A percentile compares a stretch with the other conserved stretches of the same genome.
Conservation (phyloP, 2,113 vertebrate species). For the Rhabdomys dilectus region DNA sequence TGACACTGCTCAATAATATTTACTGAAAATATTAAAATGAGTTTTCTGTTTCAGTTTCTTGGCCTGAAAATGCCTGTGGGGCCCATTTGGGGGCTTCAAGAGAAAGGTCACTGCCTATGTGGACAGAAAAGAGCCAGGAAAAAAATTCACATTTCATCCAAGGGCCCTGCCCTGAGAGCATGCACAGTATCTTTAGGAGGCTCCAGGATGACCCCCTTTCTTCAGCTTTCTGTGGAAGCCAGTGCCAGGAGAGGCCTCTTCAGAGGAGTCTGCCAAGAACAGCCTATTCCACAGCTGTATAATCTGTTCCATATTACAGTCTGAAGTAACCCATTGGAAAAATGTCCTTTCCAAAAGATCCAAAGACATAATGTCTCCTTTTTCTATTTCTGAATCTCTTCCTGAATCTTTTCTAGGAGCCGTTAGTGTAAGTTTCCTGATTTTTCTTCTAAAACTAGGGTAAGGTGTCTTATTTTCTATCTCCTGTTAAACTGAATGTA, state of each 20-base stretch:
- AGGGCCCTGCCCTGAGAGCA: slow-evolving; percentile 16
- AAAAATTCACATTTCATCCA: slow-evolving; percentile 60
- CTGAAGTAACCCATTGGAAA: slow-evolving; percentile 52
- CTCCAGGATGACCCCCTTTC: neutral
- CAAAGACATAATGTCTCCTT: slow-evolving; percentile 16
- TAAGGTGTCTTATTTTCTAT: neutral
- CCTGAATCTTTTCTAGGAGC: neutral
- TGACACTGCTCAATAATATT: slow-evolving; percentile 45
- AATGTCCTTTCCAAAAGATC: slow-evolving; percentile 33
- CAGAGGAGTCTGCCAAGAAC: slow-evolving; percentile 69
- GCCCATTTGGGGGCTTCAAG: slow-evolving; percentile 46
- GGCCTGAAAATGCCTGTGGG: slow-evolving; percentile 48
- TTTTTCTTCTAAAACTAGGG: neutral
- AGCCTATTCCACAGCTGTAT: slow-evolving; percentile 71
- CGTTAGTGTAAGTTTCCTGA: neutral
- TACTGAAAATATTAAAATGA: slow-evolving; percentile 36
- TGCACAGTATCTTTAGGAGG: neutral
- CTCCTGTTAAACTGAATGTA: neutral
- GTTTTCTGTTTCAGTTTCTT: slow-evolving; percentile 38
- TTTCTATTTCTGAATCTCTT: neutral
- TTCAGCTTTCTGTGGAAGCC: slow-evolving; percentile 64
- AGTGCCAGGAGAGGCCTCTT: slow-evolving; percentile 57
- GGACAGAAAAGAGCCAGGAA: slow-evolving; percentile 51
- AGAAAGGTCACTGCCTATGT: slow-evolving; percentile 48
- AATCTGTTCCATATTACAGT: slow-evolving; percentile 72